phyloP scores from a whole-genome alignment of 1,140 invertebrate species.

The Microplitis demolitor region DNA sequence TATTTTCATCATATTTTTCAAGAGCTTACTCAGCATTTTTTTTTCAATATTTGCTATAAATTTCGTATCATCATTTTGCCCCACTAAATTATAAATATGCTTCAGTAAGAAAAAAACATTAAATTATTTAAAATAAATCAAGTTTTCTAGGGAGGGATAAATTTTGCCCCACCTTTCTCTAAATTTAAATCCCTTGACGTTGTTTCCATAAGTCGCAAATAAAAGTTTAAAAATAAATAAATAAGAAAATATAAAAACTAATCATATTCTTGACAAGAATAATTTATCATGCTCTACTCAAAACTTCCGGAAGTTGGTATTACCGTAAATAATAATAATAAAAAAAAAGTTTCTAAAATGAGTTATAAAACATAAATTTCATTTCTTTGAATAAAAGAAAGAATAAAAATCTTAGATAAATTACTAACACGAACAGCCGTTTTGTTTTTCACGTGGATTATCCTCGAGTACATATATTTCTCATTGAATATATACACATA shows the following conservation, averaged over 20 bases:
- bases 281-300: background rate
- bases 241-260: background rate
- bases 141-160: no score
- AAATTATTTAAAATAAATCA: no score
- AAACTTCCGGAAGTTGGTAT: no score
- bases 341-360: no score
- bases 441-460: conserved; percentile 26
- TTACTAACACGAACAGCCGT: conserved; percentile 17
- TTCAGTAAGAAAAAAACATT: no score
- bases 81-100: no score
- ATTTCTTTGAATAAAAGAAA: no score
- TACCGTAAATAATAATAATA: no score
- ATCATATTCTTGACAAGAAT: background rate
- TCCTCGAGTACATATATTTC: conserved; percentile 21
- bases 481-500: conserved; percentile 8
- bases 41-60: no score
- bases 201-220: background rate
- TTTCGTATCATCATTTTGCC: no score
- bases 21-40: no score
- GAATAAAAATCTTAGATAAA: background rate
- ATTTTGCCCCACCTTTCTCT: background rate
- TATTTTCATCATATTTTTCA: no score
- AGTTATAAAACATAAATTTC: background rate
- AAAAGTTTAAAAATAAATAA: background rate
- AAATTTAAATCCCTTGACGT: background rate